Base-by-base conservation (phyloP, 1,140 invertebrate species). In the Andrena cerasifolii region DNA sequence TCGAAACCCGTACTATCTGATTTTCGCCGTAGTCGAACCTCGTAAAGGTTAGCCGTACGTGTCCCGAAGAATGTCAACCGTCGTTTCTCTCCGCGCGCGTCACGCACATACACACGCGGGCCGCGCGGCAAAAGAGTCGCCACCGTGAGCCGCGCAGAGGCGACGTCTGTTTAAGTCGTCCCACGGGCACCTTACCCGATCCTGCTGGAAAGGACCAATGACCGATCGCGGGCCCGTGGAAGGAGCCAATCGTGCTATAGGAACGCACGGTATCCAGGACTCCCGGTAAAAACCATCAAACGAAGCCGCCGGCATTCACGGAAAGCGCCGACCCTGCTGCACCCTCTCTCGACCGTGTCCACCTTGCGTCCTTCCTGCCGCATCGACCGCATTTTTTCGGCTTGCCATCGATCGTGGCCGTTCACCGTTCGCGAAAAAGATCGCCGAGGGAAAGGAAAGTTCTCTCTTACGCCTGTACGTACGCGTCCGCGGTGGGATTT, bases 261-360 rank as follows among this genome's bases (percentile, higher is more conserved):
- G 82, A 82, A 88, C 85, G 79, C 80, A 40, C 66, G 85, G 86
- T 87, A 88, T 86, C 83, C 80, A 84, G 87, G 68, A 84, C 79
- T 77, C 67, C 18, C 61, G 74, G 63, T 86, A 89, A 89, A 89
- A 89, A 89, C 74, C 85, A 88, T 89, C 87, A 89, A 89, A 89
- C 84, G 84, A 83, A 74, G 86, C 88, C 88, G 88, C 83, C 78
- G 59, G 77, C 85, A 82, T 87, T 87, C 85, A 87, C 74, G 85
- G 86, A 87, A 87, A 87, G 79, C 83, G 71, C 51, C 78, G 84
- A 61, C 68, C 67, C 83, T 81, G 63, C 71, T 81, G 82, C 82
- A 85, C 83, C 83, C 82, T 81, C 83, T 77, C 74, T 84, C 78
- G 65, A 80, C 67, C 82, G 78, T 85, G 78, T 84, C 82, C 78